A percentile compares a stretch with the other conserved stretches of the same genome.
Conservation (phyloP, 2,888 invertebrate genomes). For the Drosophila helvetica region DNA sequence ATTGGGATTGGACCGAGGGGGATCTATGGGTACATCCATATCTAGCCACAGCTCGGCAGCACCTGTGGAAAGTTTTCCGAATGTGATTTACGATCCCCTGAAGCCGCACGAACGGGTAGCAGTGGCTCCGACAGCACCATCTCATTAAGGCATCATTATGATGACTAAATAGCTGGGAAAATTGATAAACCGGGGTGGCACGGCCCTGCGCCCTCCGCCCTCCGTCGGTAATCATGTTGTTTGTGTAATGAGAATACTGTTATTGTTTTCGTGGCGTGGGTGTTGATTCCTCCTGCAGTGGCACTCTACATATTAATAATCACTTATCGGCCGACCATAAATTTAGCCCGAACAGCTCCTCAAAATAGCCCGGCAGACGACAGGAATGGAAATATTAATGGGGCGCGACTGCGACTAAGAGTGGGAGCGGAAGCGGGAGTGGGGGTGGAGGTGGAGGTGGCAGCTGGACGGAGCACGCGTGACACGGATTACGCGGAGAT, state of each 20-base stretch:
- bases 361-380: conserved; percentile 47
- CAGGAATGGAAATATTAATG: conserved; percentile 25
- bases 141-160: conserved; percentile 60
- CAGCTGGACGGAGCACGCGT: conserved; percentile 43
- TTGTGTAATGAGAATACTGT: conserved; percentile 55
- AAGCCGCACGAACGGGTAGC: conserved; percentile 30
- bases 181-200: conserved; percentile 66
- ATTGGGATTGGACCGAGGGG: too few relatives aligned
- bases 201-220: conserved; percentile 28
- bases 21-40: not conserved
- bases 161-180: conserved; percentile 63
- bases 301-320: conserved; percentile 37
- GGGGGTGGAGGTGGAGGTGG: conserved; percentile 8
- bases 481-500: conserved; percentile 59
- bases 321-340: conserved; percentile 54
- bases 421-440: not conserved
- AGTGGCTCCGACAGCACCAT: conserved; percentile 35
- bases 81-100: conserved; percentile 54
- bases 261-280: conserved; percentile 61
- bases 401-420: not conserved
- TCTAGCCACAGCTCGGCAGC: conserved; percentile 14
- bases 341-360: conserved; percentile 49
- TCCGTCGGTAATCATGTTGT: conserved; percentile 59
- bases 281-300: conserved; percentile 59
- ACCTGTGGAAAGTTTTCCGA: conserved; percentile 70